phyloP scores from a whole-genome alignment of 2,113 vertebrate species.

The Chelonoidis abingdonii region DNA sequence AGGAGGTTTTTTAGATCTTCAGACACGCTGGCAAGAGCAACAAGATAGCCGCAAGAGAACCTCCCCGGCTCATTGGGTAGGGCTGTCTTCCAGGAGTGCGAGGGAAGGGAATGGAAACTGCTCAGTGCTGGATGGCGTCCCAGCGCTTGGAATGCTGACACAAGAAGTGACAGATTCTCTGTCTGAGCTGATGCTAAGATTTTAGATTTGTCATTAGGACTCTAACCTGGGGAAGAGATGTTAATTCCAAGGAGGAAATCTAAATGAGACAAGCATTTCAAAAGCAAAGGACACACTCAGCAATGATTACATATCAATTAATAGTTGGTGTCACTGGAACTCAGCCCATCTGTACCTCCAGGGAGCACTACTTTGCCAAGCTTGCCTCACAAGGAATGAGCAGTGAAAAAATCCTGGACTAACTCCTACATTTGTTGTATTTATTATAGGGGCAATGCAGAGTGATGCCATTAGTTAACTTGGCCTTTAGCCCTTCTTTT shows the following conservation, averaged over 20 bases:
- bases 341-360: background rate
- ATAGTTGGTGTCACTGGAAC: constrained; percentile 32
- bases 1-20: constrained; percentile 16
- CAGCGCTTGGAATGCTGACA: background rate
- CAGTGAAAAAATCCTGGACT: constrained; percentile 12
- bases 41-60: background rate
- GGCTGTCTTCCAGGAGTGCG: background rate
- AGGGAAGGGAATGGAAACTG: background rate
- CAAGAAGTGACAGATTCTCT: background rate
- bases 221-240: accelerated
- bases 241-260: background rate
- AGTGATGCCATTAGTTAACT: background rate
- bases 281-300: background rate
- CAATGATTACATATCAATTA: background rate
- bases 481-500: background rate
- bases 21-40: background rate
- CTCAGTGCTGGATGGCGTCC: background rate
- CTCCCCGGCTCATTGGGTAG: background rate
- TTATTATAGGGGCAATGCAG: constrained; percentile 16
- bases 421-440: background rate
- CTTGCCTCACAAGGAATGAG: background rate
- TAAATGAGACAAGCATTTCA: background rate
- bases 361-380: background rate
- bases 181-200: background rate
- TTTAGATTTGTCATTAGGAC: background rate